Evolutionary conservation across 2,113 vertebrate species (phyloP).

Genomic region (Natator depressus): DNA sequence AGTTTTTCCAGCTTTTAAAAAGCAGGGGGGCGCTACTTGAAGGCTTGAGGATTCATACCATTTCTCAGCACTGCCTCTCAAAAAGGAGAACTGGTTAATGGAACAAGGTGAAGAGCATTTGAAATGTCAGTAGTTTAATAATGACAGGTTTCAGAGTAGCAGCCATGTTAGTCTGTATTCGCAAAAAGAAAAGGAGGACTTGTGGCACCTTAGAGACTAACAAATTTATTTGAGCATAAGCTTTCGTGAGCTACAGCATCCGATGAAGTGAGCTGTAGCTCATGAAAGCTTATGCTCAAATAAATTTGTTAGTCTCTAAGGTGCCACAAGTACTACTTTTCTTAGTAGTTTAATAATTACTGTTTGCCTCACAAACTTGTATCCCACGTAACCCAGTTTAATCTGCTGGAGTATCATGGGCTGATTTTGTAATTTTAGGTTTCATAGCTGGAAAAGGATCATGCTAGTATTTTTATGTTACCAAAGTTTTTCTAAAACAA

Average conservation of each 20-base stretch:
- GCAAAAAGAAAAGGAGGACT: too few species aligned
- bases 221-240: too few species aligned
- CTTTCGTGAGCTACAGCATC: too few species aligned
- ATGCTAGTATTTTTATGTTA: slow-evolving; percentile 16
- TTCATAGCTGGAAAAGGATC: background rate
- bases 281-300: too few species aligned
- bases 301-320: too few species aligned
- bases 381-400: background rate
- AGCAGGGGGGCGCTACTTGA: background rate
- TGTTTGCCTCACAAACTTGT: background rate
- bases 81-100: background rate
- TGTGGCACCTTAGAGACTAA: too few species aligned
- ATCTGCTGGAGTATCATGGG: background rate
- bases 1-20: background rate
- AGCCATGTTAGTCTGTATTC: too few species aligned
- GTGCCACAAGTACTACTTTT: too few species aligned
- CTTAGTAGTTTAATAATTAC: background rate
- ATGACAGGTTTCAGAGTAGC: background rate
- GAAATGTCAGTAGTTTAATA: background rate
- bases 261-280: too few species aligned
- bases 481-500: background rate
- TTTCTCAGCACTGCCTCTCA: background rate
- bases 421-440: background rate
- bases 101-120: background rate
- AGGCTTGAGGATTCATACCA: background rate